phyloP scores from a whole-genome alignment of 2,888 invertebrate species.

The Ichneumoninae sp. region DNA sequence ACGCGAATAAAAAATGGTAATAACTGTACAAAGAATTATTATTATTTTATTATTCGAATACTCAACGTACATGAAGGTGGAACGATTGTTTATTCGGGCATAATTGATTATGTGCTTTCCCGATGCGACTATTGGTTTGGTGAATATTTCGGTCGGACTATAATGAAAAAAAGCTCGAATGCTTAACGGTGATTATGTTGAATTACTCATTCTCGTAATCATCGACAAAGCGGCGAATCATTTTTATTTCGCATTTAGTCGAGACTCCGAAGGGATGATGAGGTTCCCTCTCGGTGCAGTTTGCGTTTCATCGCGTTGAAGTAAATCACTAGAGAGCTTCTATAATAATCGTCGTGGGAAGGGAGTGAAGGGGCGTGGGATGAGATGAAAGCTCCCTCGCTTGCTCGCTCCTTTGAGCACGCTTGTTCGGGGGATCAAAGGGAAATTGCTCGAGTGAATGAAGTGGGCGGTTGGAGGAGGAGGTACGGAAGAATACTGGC shows the following conservation, averaged over 20 bases:
- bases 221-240: neutral
- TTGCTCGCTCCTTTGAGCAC: slow-evolving; percentile 50
- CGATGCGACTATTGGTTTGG: too few relatives aligned
- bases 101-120: too few relatives aligned
- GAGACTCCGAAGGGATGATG: slow-evolving; percentile 1
- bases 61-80: too few relatives aligned
- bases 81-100: too few relatives aligned
- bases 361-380: neutral
- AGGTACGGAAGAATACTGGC: neutral
- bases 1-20: too few relatives aligned
- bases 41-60: too few relatives aligned
- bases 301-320: slow-evolving; percentile 17
- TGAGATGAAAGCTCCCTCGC: slow-evolving; percentile 36
- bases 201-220: neutral
- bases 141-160: neutral
- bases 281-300: slow-evolving; percentile 1
- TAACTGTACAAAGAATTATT: neutral
- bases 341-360: slow-evolving; percentile 30
- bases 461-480: neutral
- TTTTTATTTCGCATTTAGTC: neutral
- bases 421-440: slow-evolving; percentile 50
- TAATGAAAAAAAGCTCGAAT: neutral
- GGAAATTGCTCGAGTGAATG: slow-evolving; percentile 42
- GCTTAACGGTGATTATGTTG: neutral
- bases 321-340: slow-evolving; percentile 27